Evolutionary conservation across 1,140 invertebrate species (phyloP), one percentile per base, ranked within the genome.

Genomic region (Battus philenor): DNA sequence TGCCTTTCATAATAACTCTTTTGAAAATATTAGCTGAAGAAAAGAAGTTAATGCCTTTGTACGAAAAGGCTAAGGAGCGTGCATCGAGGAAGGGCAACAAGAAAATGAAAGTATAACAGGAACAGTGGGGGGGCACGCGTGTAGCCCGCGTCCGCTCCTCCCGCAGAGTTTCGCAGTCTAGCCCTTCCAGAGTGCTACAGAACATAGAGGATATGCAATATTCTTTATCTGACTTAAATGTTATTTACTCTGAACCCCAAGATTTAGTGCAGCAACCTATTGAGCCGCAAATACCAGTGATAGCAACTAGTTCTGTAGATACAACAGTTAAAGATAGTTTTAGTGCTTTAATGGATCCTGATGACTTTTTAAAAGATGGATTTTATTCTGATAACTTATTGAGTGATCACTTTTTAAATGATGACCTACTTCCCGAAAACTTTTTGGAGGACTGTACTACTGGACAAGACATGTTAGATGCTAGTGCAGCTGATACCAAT

Each of bases 1-100:
- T 99, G 43, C 98, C 98, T 1, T 92, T 99, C 44, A 99, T 99
- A 49, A 94, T 99, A 65, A 96, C 98, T 84, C 88, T 99, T 38
- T 83, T 99, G 9, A 98, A 98, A 86, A 92, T 97, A 59, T 87
- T 99, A 39, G 98, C 97, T 0, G 94, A 95, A 74, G 94, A 98
- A 77, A 95, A 95, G 17, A 95, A 98, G 80, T 83, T 99, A 26
- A 87, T 95, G 51, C 91, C 93, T 10, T 82, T 98, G 6, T 95
- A 95, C 74, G 94, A 97, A 67, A 94, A 95, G 71, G 95, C 94
- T 8, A 95, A 94, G 71, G 92, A 94, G 71, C 89, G 90, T 47
- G 90, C 90, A 27, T 65, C 90, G 17, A 91, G 93, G 59, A 71
- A 62, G 57, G 52, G 64, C 1, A 27, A 53, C 3, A 81, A 75